Conservation (phyloP, 2,113 vertebrate genomes). For the Cathartes aura region DNA sequence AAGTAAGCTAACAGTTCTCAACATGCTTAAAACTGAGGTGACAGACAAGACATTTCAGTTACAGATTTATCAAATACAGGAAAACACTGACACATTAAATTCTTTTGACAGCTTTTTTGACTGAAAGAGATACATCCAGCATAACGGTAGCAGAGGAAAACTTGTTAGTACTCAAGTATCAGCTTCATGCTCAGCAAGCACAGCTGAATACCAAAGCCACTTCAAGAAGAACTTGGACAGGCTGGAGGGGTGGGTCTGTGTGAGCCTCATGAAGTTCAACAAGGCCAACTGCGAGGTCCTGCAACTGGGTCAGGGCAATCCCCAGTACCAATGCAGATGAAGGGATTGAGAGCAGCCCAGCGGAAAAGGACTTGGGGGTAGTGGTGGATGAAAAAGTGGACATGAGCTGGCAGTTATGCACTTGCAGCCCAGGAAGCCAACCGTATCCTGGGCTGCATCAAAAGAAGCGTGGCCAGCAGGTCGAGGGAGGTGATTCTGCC, state of each 20-base stretch:
- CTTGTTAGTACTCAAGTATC: too few relatives aligned
- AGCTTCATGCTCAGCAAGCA: background rate
- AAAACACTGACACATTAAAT: background rate
- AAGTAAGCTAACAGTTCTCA: background rate
- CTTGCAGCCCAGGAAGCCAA: background rate
- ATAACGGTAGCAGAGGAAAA: background rate
- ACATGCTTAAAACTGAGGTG: background rate
- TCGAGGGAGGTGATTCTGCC: rapidly evolving
- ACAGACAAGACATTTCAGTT: background rate
- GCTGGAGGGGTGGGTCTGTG: rapidly evolving
- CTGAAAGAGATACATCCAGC: background rate
- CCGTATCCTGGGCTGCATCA: rapidly evolving
- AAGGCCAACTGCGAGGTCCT: background rate
- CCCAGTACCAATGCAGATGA: background rate
- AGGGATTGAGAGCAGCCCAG: background rate
- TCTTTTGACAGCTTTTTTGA: background rate
- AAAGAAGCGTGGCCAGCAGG: rapidly evolving
- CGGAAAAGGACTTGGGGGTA: rapidly evolving
- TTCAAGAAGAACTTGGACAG: background rate
- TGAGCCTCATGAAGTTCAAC: background rate
- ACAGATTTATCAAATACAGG: background rate
- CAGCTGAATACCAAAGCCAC: background rate
- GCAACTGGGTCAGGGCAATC: rapidly evolving
- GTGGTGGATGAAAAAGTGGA: background rate
- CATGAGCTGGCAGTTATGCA: rapidly evolving